Conservation (phyloP, 2,113 vertebrate species). For the Nettapus auritus region DNA sequence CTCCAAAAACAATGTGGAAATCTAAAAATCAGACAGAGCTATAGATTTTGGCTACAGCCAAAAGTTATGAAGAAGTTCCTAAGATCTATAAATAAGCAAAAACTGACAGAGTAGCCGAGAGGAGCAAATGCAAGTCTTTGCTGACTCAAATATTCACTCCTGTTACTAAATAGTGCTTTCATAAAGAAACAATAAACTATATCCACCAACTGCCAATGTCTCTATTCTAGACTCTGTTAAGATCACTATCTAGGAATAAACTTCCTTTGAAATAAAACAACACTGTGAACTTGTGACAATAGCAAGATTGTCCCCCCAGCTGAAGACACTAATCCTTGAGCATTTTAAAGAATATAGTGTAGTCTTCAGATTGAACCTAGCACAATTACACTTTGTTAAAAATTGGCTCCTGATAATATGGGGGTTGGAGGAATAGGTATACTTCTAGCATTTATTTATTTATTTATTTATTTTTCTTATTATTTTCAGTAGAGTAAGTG, state of each 20-base stretch:
- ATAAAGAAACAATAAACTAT: conserved; percentile 58
- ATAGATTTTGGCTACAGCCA: neutral
- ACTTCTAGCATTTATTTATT: neutral
- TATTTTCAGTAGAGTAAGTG: neutral
- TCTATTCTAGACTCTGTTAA: conserved; percentile 61
- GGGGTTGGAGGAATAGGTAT: neutral
- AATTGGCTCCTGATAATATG: conserved; percentile 70
- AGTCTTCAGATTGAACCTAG: conserved; percentile 76
- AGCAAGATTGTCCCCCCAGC: conserved; percentile 79
- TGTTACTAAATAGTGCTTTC: conserved; percentile 66
- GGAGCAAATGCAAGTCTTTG: conserved; percentile 51
- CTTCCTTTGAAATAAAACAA: conserved; percentile 78
- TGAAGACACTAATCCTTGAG: conserved; percentile 71
- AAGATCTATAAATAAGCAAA: conserved; percentile 65
- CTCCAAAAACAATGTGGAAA: conserved; percentile 14
- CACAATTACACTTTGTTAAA: conserved; percentile 87
- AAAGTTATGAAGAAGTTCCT: conserved; percentile 46
- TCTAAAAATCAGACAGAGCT: neutral
- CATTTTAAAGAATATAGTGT: conserved; percentile 75
- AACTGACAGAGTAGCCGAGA: conserved; percentile 37
- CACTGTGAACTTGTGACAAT: conserved; percentile 79
- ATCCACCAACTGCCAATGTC: conserved; percentile 47
- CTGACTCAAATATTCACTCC: conserved; percentile 56
- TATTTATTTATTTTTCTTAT: neutral
- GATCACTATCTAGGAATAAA: conserved; percentile 81